Evolutionary conservation across 2,888 invertebrate species (phyloP), one percentile per base, ranked within the genome.

Genomic region (Acronicta psi): DNA sequence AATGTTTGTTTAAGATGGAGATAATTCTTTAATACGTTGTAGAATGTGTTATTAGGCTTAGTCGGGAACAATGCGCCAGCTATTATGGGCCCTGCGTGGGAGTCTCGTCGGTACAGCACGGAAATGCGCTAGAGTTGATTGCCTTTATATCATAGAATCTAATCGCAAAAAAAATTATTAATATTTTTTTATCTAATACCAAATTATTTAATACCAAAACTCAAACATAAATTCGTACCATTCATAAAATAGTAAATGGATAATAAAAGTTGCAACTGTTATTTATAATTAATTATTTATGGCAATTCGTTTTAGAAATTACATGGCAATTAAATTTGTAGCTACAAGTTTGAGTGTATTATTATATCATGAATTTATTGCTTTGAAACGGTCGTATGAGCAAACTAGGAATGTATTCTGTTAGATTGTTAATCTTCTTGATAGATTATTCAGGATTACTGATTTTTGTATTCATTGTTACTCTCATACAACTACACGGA

Each of bases 31-130:
- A 56, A 58, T 57, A 64, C 51, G 49, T 50, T 61, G 56, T 45
- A 54, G 60, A 65, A 58, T 50, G 37, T 16, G 45, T 68, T 66
- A 66, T 66, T 70, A 73, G 62, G 63, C 53, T 66, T 70, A 77
- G 68, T 45, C 51, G 58, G 72, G 64, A 82, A 82, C 79, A 82
- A 81, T 81, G 67, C 59, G 65, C 45, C 59, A 49, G 64, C 73
- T 69, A 78, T 79, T 81, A 78, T 56, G 57, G 51, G 45, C 52
- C 41, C 50, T 29, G 73, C 73, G 81, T 81, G 79, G 80, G 81
- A 65, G 49, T 47, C 64, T 55, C 62, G 55, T 60, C 59, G 51
- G 37, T 41, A 51, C 11, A 68, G 41, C 53, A 60, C 64, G 64
- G 69, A 77, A 77, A 65, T 77, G 74, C 66, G 60, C 62, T 29